phyloP scores from a whole-genome alignment of 1,140 invertebrate genomes.

The Sminthurides bifidus region DNA sequence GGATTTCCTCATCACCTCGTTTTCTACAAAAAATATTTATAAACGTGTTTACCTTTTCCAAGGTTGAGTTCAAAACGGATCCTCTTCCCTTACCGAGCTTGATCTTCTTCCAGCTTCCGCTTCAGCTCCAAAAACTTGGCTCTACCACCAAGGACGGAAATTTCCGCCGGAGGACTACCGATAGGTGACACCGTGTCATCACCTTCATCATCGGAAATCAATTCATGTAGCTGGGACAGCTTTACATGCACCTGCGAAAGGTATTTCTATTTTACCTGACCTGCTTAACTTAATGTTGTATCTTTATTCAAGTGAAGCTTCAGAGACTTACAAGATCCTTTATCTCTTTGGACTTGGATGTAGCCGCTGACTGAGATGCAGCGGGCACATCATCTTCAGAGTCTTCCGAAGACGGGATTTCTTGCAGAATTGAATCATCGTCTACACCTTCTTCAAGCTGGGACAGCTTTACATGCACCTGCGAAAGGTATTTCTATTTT shows the following conservation, averaged over 20 bases:
- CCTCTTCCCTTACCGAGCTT: slow-evolving; percentile 8
- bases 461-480: slow-evolving; percentile 2
- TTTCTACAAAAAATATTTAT: background rate
- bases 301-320: no score
- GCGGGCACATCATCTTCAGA: background rate
- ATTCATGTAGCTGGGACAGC: background rate
- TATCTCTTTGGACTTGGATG: background rate
- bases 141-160: background rate
- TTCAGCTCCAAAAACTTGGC: slow-evolving; percentile 18
- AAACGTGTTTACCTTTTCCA: background rate
- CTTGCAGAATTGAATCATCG: slow-evolving; percentile 1
- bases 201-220: slow-evolving; percentile 9
- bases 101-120: slow-evolving; percentile 20
- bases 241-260: background rate
- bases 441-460: background rate
- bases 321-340: background rate
- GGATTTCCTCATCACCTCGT: background rate
- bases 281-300: no score
- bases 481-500: background rate
- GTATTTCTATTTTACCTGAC: background rate
- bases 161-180: slow-evolving; percentile 17
- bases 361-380: no score
- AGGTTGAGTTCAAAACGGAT: background rate
- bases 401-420: slow-evolving; percentile 1
- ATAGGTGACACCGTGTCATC: slow-evolving; percentile 11